phyloP scores from a whole-genome alignment of 2,888 invertebrate species.

The Lasioglossum calceatum region DNA sequence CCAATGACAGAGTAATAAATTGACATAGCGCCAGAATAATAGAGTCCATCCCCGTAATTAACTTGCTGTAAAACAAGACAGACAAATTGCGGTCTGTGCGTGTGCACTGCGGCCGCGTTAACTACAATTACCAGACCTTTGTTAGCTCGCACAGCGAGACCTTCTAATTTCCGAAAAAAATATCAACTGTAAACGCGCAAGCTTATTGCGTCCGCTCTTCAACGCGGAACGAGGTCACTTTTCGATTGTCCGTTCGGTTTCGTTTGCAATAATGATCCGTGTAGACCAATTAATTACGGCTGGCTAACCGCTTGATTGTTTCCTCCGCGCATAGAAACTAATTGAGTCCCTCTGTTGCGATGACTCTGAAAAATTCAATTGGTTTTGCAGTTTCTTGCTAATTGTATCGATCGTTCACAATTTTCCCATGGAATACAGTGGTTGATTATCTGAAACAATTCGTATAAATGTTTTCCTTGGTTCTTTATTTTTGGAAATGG shows the following conservation, averaged over 20 bases:
- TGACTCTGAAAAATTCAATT: neutral
- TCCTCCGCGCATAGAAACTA: conserved; percentile 19
- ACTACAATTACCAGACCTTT: conserved; percentile 70
- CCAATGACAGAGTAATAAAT: conserved; percentile 64
- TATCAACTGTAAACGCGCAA: conserved; percentile 36
- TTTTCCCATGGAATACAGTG: neutral
- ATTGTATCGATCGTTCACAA: neutral
- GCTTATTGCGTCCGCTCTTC: conserved; percentile 45
- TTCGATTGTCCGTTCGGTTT: conserved; percentile 45
- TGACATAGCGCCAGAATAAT: conserved; percentile 70
- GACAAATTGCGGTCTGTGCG: conserved; percentile 64
- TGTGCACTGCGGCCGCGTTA: conserved; percentile 69
- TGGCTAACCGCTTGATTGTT: conserved; percentile 29
- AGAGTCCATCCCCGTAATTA: conserved; percentile 71
- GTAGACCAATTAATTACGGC: conserved; percentile 49
- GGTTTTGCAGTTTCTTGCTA: neutral
- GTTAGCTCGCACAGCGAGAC: conserved; percentile 50
- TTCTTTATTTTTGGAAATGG: neutral
- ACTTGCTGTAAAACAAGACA: conserved; percentile 67
- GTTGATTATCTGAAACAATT: neutral
- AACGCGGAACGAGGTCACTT: conserved; percentile 13
- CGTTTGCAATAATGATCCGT: conserved; percentile 35
- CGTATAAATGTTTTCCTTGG: neutral
- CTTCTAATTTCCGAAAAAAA: conserved; percentile 64
- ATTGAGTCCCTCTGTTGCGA: conserved; percentile 19